These are phyloP conservation scores for Pseudorhiza aurosa DNA, from an alignment of 30 jellyfish, hydroid and myxozoan genomes.

Conservation along the genomic window DNA sequence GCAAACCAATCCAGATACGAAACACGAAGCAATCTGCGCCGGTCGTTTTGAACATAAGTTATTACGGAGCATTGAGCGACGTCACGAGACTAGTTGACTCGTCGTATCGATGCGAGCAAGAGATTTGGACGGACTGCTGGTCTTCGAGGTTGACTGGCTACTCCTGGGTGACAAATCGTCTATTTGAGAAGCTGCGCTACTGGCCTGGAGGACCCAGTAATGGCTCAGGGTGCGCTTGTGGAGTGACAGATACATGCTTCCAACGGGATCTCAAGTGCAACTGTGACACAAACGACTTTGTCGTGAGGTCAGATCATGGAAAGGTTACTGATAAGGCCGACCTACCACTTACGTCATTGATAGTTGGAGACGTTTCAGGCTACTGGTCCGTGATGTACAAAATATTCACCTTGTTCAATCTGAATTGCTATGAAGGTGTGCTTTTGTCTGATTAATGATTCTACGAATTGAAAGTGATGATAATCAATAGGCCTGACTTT, in stretches of 20 bases:
- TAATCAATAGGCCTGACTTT: too few relatives aligned
- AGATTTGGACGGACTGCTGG: neutral
- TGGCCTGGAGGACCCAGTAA: conserved; percentile 5
- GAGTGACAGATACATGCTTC: conserved; percentile 4
- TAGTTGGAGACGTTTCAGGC: conserved; percentile 4
- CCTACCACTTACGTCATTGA: conserved; percentile 1
- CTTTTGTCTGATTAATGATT: too few relatives aligned
- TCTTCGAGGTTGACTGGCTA: neutral
- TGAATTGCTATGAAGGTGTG: neutral
- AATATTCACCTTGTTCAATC: neutral
- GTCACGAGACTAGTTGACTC: neutral
- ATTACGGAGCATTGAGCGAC: neutral
- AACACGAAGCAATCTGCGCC: neutral
- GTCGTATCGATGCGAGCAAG: neutral
- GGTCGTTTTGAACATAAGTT: neutral
- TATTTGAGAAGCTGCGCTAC: neutral
- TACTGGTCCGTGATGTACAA: neutral
- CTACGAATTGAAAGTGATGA: too few relatives aligned
- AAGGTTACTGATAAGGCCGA: neutral
- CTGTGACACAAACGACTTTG: neutral
- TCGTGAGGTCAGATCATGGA: conserved; percentile 5
- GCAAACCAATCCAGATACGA: neutral
- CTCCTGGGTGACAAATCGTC: conserved; percentile 1
- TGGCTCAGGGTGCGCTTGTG: conserved; percentile 12
- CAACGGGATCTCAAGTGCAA: neutral